These are phyloP conservation scores for Lordiphosa collinella DNA, from an alignment of 1,140 invertebrate species.

Conservation along the genomic window DNA sequence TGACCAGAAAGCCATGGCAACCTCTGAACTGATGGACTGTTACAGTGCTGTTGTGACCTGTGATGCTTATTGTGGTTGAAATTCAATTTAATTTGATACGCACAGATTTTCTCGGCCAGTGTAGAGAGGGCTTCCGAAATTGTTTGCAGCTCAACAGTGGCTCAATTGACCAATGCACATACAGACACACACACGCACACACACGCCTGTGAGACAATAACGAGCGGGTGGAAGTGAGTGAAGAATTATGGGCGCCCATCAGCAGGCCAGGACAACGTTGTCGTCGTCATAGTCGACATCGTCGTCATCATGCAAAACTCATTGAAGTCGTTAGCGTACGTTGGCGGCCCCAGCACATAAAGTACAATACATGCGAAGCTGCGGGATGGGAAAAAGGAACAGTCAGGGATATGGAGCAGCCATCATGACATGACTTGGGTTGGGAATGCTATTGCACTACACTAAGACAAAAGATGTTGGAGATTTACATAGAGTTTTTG, in stretches of 20 bases:
- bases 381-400: no score
- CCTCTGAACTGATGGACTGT: neutral
- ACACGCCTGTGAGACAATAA: constrained; percentile 29
- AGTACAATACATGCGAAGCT: constrained; percentile 49
- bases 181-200: constrained; percentile 15
- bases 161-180: constrained; percentile 63
- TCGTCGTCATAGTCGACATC: constrained; percentile 26
- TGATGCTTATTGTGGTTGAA: constrained; percentile 60
- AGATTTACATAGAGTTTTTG: no score
- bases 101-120: constrained; percentile 56
- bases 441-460: constrained; percentile 2
- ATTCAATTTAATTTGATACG: constrained; percentile 75
- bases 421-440: neutral
- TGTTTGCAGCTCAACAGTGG: constrained; percentile 73
- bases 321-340: constrained; percentile 71
- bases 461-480: no score
- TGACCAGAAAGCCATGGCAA: constrained; percentile 27
- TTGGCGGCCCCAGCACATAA: constrained; percentile 54
- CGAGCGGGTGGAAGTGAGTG: constrained; percentile 24
- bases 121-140: constrained; percentile 41
- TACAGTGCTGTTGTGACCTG: constrained; percentile 17
- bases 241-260: constrained; percentile 35
- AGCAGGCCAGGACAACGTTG: constrained; percentile 32
- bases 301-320: constrained; percentile 69
- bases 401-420: neutral